These are phyloP conservation scores for Cheilinus undulatus DNA, from an alignment of 2,113 vertebrate genomes.

Conservation along the genomic window DNA sequence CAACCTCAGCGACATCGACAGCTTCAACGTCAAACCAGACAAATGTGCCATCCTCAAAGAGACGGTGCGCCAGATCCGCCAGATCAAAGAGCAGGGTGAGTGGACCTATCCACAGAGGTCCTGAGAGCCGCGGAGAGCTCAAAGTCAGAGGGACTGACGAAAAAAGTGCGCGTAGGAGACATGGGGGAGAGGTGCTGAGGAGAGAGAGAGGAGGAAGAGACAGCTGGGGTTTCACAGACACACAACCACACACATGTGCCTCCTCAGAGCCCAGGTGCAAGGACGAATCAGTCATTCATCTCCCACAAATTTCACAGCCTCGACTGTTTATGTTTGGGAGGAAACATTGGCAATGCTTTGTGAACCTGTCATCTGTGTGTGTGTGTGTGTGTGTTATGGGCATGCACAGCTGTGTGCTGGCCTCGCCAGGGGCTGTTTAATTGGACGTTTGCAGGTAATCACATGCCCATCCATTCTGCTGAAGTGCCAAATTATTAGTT, in stretches of 20 bases:
- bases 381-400: conserved; percentile 34
- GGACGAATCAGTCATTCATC: conserved; percentile 72
- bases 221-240: conserved; percentile 19
- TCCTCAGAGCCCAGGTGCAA: conserved; percentile 70
- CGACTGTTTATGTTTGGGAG: conserved; percentile 72
- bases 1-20: conserved; percentile 98
- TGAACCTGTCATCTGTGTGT: conserved; percentile 57
- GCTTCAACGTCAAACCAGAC: conserved; percentile 99
- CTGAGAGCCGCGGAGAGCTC: conserved; percentile 9
- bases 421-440: conserved; percentile 64
- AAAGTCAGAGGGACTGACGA: background rate
- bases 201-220: background rate
- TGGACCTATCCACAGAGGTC: conserved; percentile 30
- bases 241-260: conserved; percentile 7
- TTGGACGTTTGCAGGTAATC: conserved; percentile 73
- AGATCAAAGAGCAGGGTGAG: conserved; percentile 98
- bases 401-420: conserved; percentile 64
- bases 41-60: conserved; percentile 99
- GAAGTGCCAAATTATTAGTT: conserved; percentile 71
- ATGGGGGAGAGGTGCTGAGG: conserved; percentile 12
- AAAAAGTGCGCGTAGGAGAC: conserved; percentile 21
- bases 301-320: conserved; percentile 73
- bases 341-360: conserved; percentile 66
- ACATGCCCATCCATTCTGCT: conserved; percentile 64
- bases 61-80: conserved; percentile 97